Conservation (phyloP, 2,888 invertebrate genomes). For the Sphecodes monilicornis region DNA sequence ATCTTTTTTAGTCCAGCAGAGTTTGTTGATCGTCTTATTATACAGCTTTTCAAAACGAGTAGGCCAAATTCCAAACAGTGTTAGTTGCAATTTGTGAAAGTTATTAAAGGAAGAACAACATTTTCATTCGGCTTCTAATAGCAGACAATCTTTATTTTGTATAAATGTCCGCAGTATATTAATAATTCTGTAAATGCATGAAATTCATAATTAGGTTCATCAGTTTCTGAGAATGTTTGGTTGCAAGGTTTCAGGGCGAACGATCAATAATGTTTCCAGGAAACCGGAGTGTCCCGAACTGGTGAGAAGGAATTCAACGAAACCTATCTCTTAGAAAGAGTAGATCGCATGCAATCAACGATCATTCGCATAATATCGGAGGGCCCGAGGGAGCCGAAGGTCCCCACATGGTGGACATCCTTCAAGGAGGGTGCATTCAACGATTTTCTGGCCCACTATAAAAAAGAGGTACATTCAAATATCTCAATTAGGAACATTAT, state of each 20-base stretch:
- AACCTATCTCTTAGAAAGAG: slow-evolving; percentile 67
- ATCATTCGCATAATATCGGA: slow-evolving; percentile 67
- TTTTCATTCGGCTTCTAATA: neutral
- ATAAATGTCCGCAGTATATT: neutral
- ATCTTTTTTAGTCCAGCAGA: too few species aligned
- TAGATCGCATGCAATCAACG: slow-evolving; percentile 67
- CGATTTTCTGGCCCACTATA: slow-evolving; percentile 73
- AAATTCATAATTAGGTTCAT: neutral
- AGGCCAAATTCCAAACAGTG: too few species aligned
- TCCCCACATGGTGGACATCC: slow-evolving; percentile 79
- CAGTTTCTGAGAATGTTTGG: neutral
- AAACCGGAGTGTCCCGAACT: neutral
- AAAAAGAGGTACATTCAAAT: slow-evolving; percentile 66
- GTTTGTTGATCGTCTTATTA: too few species aligned
- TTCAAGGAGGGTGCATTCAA: slow-evolving; percentile 76
- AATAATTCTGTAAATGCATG: neutral
- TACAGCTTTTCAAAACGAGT: too few species aligned
- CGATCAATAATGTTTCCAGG: slow-evolving; percentile 21
- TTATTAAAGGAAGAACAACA: too few species aligned
- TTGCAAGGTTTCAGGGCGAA: neutral
- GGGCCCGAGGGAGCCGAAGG: slow-evolving; percentile 68
- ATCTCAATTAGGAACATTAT: neutral
- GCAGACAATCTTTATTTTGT: neutral
- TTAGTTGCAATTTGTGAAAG: too few species aligned
- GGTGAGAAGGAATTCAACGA: slow-evolving; percentile 53